A percentile compares a stretch with the other conserved stretches of the same genome.
Conservation (phyloP, 2,113 vertebrate species). For the Rhabdomys dilectus region DNA sequence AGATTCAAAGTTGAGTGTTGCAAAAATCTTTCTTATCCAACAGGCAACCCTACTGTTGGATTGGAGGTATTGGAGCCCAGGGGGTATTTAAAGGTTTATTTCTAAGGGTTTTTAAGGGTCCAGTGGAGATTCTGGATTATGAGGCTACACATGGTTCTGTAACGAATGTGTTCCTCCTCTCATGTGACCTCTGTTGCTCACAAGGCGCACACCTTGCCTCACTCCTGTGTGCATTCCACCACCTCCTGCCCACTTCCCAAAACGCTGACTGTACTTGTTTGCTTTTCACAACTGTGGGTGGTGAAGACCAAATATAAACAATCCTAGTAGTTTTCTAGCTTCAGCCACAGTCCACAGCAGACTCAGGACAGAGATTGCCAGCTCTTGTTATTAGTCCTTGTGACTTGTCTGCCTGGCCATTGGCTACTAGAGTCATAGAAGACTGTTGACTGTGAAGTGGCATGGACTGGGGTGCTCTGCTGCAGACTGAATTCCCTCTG, state of each 20-base stretch:
- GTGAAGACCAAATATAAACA: neutral
- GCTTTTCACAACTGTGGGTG: neutral
- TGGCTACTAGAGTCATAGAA: neutral
- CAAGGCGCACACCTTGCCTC: neutral
- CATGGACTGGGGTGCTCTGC: too few relatives aligned
- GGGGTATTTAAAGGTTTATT: neutral
- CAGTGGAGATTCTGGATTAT: neutral
- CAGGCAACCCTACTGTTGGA: neutral
- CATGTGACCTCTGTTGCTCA: neutral
- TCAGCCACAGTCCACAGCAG: neutral
- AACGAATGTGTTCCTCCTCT: neutral
- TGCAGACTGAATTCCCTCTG: neutral
- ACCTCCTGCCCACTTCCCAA: neutral
- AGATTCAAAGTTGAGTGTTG: constrained; percentile 36
- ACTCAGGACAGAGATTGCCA: neutral
- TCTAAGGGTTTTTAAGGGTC: neutral
- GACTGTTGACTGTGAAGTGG: too few relatives aligned
- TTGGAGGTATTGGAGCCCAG: neutral
- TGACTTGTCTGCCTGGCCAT: neutral
- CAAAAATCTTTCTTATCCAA: neutral
- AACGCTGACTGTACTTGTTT: neutral
- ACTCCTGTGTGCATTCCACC: neutral
- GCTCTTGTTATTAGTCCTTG: neutral
- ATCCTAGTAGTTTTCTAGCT: neutral
- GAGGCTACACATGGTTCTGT: neutral